These are phyloP conservation scores for Mungos mungo DNA, from an alignment of 2,113 vertebrate species.

Conservation along the genomic window DNA sequence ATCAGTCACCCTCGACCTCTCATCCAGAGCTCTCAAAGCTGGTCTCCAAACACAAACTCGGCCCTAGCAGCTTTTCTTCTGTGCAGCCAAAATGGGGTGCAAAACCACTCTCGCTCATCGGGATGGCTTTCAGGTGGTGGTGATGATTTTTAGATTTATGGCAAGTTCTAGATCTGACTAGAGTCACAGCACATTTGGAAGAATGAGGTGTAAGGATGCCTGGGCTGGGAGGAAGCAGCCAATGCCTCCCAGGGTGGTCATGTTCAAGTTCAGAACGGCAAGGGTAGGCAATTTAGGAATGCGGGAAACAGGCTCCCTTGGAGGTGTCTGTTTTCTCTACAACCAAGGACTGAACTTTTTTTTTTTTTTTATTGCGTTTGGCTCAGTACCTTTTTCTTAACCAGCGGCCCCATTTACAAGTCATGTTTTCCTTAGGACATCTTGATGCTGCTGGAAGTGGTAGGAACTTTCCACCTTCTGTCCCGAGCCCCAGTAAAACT, in stretches of 20 bases:
- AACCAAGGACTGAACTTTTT: not conserved
- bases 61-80: not conserved
- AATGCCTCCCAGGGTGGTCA: not conserved
- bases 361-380: not conserved
- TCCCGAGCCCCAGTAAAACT: not conserved
- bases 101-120: not conserved
- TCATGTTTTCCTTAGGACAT: not conserved
- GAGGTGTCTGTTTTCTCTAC: not conserved
- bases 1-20: not conserved
- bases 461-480: not conserved
- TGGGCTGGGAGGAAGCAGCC: not conserved
- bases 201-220: not conserved
- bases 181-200: not conserved
- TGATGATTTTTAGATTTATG: constrained; percentile 13
- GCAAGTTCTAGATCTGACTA: not conserved
- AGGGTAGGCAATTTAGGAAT: not conserved
- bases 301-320: not conserved
- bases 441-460: not conserved
- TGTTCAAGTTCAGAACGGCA: not conserved
- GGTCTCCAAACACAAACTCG: not conserved
- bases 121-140: not conserved
- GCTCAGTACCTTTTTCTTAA: not conserved
- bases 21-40: rapidly evolving
- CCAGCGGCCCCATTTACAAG: not conserved
- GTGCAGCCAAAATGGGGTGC: not conserved